Conservation (phyloP, 2,797 vertebrate genomes). For the Ctenopoma kingsleyae region DNA sequence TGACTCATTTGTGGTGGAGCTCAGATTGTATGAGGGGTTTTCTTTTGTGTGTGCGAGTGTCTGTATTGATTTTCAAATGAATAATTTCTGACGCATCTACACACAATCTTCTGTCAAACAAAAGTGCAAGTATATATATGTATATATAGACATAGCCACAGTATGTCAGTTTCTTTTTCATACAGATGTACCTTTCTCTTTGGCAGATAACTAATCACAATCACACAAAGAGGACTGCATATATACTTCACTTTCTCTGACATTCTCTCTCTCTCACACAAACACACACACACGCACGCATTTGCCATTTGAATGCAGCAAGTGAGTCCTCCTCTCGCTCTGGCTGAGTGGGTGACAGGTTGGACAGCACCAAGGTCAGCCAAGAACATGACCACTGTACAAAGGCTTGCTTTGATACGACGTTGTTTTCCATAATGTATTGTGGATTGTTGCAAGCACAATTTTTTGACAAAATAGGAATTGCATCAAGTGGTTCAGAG, state of each 20-base stretch:
- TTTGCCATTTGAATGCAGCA: conserved; percentile 63
- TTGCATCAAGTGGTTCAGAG: not conserved
- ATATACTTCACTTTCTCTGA: conserved; percentile 29
- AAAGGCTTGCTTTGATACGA: conserved; percentile 54
- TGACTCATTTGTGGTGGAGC: conserved; percentile 35
- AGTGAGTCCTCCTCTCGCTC: conserved; percentile 47
- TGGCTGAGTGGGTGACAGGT: conserved; percentile 69
- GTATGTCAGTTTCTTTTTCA: not conserved
- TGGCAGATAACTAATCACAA: not conserved
- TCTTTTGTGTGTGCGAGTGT: not conserved
- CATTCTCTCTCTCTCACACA: conserved; percentile 17
- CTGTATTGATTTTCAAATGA: not conserved
- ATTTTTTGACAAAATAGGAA: conserved; percentile 7
- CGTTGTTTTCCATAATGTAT: conserved; percentile 38
- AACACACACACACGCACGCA: not conserved
- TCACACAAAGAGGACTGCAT: conserved; percentile 10
- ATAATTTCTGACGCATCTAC: not conserved
- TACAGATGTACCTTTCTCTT: not conserved
- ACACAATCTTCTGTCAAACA: not conserved
- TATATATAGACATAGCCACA: not conserved
- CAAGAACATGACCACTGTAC: conserved; percentile 52
- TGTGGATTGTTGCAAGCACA: not conserved
- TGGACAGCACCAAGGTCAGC: conserved; percentile 62
- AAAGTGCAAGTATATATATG: not conserved
- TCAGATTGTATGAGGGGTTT: not conserved